Conservation (phyloP, 2,888 invertebrate genomes). For the Antheraea assamensis region DNA sequence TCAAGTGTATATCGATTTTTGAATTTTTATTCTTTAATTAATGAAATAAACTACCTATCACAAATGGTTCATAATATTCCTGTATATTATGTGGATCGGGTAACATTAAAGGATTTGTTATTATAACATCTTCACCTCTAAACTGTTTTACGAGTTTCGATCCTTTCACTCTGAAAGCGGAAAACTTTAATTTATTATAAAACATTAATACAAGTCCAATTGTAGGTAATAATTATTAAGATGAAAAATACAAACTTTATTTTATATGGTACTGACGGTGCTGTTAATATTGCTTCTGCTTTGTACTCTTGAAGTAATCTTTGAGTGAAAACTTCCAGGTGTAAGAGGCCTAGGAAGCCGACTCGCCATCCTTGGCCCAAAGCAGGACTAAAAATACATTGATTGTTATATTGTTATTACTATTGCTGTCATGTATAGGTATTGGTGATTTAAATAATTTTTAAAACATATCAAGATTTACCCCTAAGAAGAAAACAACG, state of each 20-base stretch:
- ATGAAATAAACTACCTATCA: conserved; percentile 79
- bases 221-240: conserved; percentile 20
- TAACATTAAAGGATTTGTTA: conserved; percentile 89
- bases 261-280: conserved; percentile 93
- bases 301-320: conserved; percentile 92
- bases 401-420: not conserved
- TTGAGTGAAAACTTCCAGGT: conserved; percentile 94
- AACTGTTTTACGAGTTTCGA: conserved; percentile 86
- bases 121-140: conserved; percentile 81
- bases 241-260: conserved; percentile 59
- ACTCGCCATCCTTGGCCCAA: conserved; percentile 94
- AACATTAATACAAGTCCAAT: not conserved
- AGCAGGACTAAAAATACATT: conserved; percentile 84
- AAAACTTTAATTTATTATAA: not conserved
- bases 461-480: not conserved
- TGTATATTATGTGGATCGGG: conserved; percentile 86
- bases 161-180: conserved; percentile 85
- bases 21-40: not conserved
- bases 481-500: not conserved
- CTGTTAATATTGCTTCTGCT: conserved; percentile 91
- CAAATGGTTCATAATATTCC: conserved; percentile 93
- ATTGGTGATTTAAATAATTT: not conserved
- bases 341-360: conserved; percentile 92
- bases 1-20: not conserved
- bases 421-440: not conserved